Base-by-base conservation (phyloP, 2,113 vertebrate genomes). In the Pelmatolapia mariae region DNA sequence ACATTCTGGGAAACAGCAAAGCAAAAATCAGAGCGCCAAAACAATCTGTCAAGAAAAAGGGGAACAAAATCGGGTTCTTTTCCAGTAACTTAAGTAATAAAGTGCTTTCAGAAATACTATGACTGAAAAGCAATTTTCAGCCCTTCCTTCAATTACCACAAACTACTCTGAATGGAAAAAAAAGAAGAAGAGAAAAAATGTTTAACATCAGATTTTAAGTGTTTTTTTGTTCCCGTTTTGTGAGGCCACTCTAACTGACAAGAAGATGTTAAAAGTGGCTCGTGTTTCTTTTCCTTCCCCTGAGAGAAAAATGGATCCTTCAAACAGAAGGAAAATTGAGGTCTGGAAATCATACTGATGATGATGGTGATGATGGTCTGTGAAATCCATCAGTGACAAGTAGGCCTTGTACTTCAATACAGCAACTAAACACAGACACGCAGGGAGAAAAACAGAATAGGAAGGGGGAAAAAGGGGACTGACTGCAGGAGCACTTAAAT, bases 71-170 rank as follows among this genome's bases (percentile, higher is more conserved):
- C 15, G 4, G 7, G 3, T 81, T 80, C 81, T 57, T 68, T 71
- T 85, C 26, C 68, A 87, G 8, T 40, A 68, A 33, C 40, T 80
- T 11, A 38, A 66, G 47, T 82, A 87, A 89, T 86, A 19, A 86
- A 87, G 63, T 78, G 82, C 53, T 73, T 80, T 87, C 59, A 91
- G 52, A 89, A 89, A 89, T 4, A 19, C 15, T 59, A 59, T 53
- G 45, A 87, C 80, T 89, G 80, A 92, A 89, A 84, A 89, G 76
- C 91, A 91, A 89, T 92, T 89, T 81, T 50, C 79, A 81, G 40
- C 38, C 68, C 38, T 71, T 63, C 50, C 71, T 89, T 80, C 79
- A 88, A 85, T 91, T 89, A 91, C 50, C 56, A 71, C 36, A 61
- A 63, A 26, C 18, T 68, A 66, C 33, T 78, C 53, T 33, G 66